phyloP scores from a whole-genome alignment of 2,888 invertebrate genomes.

The Apeira syringaria region DNA sequence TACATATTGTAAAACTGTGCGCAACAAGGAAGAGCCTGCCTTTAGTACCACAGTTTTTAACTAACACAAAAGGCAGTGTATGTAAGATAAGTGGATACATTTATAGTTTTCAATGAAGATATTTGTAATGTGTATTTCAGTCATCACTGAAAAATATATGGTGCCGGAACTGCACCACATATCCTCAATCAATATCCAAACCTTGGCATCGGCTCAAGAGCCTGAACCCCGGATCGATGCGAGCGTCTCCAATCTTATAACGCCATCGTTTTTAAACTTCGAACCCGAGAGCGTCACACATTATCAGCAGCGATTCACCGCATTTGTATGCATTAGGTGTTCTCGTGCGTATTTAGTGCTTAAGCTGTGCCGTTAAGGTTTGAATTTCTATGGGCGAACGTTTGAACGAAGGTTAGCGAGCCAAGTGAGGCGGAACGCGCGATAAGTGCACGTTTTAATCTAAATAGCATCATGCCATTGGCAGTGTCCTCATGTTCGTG shows the following conservation, averaged over 20 bases:
- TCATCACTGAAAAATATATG: too few relatives aligned
- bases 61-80: too few relatives aligned
- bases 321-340: constrained; percentile 66
- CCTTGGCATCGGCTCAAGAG: constrained; percentile 46
- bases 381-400: constrained; percentile 4
- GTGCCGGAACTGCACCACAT: constrained; percentile 8
- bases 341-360: constrained; percentile 36
- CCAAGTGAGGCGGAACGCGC: constrained; percentile 52
- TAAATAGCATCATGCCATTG: constrained; percentile 69
- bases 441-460: constrained; percentile 72
- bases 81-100: too few relatives aligned
- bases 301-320: constrained; percentile 42
- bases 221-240: constrained; percentile 31
- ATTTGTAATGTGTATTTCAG: too few relatives aligned
- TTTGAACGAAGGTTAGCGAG: not conserved
- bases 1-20: too few relatives aligned
- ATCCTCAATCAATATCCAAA: constrained; percentile 27
- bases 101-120: too few relatives aligned
- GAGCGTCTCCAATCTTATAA: constrained; percentile 35
- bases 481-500: not conserved
- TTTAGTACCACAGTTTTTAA: too few relatives aligned
- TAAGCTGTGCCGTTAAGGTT: constrained; percentile 24
- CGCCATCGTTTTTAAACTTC: constrained; percentile 52
- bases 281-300: constrained; percentile 7
- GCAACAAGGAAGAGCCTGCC: too few relatives aligned